A percentile compares a stretch with the other conserved stretches of the same genome.
Conservation (phyloP, 2,888 invertebrate species). For the Rhagophthalmus giganteus region DNA sequence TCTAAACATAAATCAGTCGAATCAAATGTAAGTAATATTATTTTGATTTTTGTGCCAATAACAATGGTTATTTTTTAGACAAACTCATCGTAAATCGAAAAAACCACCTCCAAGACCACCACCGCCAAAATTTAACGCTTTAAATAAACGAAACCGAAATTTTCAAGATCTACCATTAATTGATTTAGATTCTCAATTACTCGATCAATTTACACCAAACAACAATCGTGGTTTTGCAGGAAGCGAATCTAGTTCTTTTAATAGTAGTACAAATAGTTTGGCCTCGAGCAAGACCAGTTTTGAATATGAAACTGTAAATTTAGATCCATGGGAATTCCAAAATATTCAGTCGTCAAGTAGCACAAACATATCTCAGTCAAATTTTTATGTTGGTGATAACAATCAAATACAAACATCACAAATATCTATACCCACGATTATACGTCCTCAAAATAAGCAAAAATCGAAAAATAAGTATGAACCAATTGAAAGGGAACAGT, state of each 20-base stretch:
- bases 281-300: conserved; percentile 80
- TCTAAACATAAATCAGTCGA: conserved; percentile 24
- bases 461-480: conserved; percentile 42
- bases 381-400: conserved; percentile 13
- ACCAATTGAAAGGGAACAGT: conserved; percentile 54
- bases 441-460: conserved; percentile 60
- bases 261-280: conserved; percentile 59
- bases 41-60: neutral
- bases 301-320: conserved; percentile 64
- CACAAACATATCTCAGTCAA: conserved; percentile 17
- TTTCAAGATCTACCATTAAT: conserved; percentile 55
- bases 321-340: conserved; percentile 42
- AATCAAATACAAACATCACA: conserved; percentile 7
- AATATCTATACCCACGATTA: conserved; percentile 68
- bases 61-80: conserved; percentile 5
- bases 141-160: conserved; percentile 49
- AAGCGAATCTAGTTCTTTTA: conserved; percentile 52
- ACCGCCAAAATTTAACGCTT: conserved; percentile 61
- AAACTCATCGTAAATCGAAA: conserved; percentile 57
- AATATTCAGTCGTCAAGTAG: neutral
- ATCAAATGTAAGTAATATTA: conserved; percentile 14
- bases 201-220: conserved; percentile 50
- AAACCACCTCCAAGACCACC: conserved; percentile 74
- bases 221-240: conserved; percentile 46
- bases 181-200: conserved; percentile 57